phyloP scores from a whole-genome alignment of 2,888 invertebrate genomes.

The Altica lythri region DNA sequence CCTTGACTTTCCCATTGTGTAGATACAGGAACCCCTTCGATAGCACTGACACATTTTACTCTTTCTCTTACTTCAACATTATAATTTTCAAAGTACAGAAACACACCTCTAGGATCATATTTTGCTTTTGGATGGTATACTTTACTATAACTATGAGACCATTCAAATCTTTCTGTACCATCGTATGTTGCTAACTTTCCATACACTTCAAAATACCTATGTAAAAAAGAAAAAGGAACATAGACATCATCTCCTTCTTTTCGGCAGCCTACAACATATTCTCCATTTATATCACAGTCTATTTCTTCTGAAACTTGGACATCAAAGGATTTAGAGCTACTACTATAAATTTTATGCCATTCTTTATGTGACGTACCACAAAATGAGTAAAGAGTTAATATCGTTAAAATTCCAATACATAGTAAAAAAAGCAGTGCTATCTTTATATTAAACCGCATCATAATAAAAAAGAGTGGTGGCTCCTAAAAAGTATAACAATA shows the following conservation, averaged over 20 bases:
- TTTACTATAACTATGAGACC: constrained; percentile 93
- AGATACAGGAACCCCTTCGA: constrained; percentile 93
- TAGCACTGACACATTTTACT: constrained; percentile 94
- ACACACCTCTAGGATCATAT: constrained; percentile 89
- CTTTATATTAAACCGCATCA: constrained; percentile 81
- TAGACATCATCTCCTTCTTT: constrained; percentile 77
- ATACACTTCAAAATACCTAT: constrained; percentile 93
- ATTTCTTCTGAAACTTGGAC: constrained; percentile 67
- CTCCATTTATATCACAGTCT: constrained; percentile 88
- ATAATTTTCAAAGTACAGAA: constrained; percentile 97
- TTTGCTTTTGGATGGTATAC: constrained; percentile 86
- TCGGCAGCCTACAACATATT: constrained; percentile 60
- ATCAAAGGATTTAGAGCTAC: constrained; percentile 50
- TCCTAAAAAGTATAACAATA: constrained; percentile 47
- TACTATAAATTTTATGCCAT: constrained; percentile 40
- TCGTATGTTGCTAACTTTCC: constrained; percentile 79
- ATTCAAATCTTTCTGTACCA: constrained; percentile 84
- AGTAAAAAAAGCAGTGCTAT: constrained; percentile 70
- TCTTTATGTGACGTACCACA: constrained; percentile 60
- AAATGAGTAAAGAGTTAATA: constrained; percentile 75
- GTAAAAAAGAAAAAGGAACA: constrained; percentile 89
- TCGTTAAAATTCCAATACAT: constrained; percentile 68
- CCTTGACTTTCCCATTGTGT: constrained; percentile 93
- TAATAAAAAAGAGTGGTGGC: constrained; percentile 62
- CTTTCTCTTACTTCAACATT: constrained; percentile 86